Conservation (phyloP, 2,113 vertebrate genomes). For the Cacatua alba region DNA sequence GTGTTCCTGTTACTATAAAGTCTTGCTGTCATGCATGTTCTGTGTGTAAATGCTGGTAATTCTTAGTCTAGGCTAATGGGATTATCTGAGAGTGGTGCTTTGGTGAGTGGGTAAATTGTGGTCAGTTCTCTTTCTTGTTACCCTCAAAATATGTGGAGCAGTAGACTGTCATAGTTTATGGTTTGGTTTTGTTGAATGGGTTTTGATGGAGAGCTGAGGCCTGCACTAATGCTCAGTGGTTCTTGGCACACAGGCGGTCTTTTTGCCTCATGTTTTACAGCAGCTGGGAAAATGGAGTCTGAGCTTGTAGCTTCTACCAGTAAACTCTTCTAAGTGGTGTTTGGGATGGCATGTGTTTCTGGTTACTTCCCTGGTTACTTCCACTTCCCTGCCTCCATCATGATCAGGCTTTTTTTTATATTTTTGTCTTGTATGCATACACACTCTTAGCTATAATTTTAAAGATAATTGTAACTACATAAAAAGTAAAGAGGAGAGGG, state of each 20-base stretch:
- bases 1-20: background rate
- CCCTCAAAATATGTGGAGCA: background rate
- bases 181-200: background rate
- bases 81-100: background rate
- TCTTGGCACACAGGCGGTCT: background rate
- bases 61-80: background rate
- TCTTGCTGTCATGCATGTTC: background rate
- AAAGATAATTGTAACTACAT: background rate
- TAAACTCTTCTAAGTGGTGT: background rate
- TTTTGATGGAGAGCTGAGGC: background rate
- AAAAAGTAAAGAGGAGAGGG: background rate
- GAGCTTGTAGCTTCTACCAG: background rate
- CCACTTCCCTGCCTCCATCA: background rate
- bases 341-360: background rate
- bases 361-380: background rate
- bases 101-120: background rate
- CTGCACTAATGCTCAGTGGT: background rate
- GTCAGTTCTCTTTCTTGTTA: background rate
- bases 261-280: background rate
- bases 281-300: background rate
- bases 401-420: background rate
- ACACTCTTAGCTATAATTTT: background rate
- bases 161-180: background rate
- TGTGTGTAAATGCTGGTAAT: background rate
- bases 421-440: background rate